Conservation (phyloP, 2,888 invertebrate genomes). For the Ischnus inquisitorius region DNA sequence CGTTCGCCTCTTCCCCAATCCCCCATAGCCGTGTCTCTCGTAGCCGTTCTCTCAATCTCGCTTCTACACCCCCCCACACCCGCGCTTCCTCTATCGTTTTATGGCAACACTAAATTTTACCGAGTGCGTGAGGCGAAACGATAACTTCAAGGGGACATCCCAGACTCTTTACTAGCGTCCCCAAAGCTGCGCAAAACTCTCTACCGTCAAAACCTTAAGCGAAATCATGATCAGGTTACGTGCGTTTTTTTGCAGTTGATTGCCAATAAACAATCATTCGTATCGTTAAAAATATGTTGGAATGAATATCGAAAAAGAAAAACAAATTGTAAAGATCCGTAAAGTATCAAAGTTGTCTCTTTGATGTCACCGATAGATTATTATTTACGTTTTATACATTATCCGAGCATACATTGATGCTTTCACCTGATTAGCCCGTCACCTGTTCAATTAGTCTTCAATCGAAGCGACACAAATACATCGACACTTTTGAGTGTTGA, state of each 20-base stretch:
- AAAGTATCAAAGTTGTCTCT: too few species aligned
- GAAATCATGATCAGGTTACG: neutral
- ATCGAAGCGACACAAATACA: too few species aligned
- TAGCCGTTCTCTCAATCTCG: slow-evolving; percentile 54
- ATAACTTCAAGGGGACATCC: slow-evolving; percentile 52
- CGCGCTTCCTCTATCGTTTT: slow-evolving; percentile 61
- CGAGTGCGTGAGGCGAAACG: slow-evolving; percentile 55
- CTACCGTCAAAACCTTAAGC: slow-evolving; percentile 1
- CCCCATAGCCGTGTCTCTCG: slow-evolving; percentile 34
- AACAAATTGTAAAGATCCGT: too few species aligned
- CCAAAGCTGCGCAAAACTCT: slow-evolving; percentile 10
- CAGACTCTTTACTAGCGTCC: neutral
- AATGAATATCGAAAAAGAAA: too few species aligned
- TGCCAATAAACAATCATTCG: slow-evolving; percentile 1
- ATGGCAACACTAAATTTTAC: slow-evolving; percentile 66
- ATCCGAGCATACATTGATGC: too few species aligned
- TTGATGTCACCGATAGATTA: too few species aligned
- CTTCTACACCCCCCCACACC: slow-evolving; percentile 31
- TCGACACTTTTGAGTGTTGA: neutral
- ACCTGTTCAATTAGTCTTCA: neutral
- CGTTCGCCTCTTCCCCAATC: slow-evolving; percentile 44
- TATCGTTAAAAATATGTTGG: neutral
- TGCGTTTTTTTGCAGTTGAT: neutral
- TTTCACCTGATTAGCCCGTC: neutral
- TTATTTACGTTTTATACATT: too few species aligned